Evolutionary conservation across 2,888 invertebrate species (phyloP).

Genomic region (Apeira syringaria): DNA sequence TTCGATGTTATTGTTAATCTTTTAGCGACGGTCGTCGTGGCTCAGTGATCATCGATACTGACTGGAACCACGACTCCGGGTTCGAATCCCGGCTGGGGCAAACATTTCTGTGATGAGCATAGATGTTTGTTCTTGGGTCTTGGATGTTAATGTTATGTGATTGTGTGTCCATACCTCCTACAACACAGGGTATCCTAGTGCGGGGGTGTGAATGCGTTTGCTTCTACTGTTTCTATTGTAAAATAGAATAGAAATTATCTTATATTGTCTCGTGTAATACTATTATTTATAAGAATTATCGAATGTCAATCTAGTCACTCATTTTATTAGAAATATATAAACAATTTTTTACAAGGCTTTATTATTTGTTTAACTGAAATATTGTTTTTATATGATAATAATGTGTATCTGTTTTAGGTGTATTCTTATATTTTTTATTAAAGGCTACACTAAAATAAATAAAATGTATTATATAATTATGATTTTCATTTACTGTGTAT

Average conservation of each 20-base stretch:
- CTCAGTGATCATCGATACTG: too few relatives aligned
- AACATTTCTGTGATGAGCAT: too few relatives aligned
- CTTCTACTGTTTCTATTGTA: too few relatives aligned
- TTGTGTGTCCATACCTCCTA: too few relatives aligned
- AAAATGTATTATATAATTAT: conserved; percentile 4
- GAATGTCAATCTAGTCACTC: conserved; percentile 23
- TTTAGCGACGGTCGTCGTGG: too few relatives aligned
- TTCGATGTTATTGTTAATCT: neutral
- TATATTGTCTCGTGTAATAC: neutral
- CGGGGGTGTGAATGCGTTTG: too few relatives aligned
- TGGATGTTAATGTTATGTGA: too few relatives aligned
- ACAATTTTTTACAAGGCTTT: neutral
- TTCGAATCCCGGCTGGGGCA: too few relatives aligned
- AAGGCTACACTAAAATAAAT: conserved; percentile 19
- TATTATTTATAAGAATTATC: conserved; percentile 1
- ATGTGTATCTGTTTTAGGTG: neutral
- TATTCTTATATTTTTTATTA: neutral
- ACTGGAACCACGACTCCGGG: too few relatives aligned
- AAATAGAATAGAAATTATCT: too few relatives aligned
- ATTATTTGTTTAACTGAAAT: neutral
- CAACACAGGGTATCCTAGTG: too few relatives aligned
- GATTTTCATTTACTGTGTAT: conserved; percentile 11
- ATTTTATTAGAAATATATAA: conserved; percentile 4
- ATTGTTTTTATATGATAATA: neutral
- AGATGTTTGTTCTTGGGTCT: too few relatives aligned